A percentile compares a stretch with the other conserved stretches of the same genome.
phyloP scores from a whole-genome alignment of 2,797 vertebrate genomes.

The Typhlichthys eigenmanni region DNA sequence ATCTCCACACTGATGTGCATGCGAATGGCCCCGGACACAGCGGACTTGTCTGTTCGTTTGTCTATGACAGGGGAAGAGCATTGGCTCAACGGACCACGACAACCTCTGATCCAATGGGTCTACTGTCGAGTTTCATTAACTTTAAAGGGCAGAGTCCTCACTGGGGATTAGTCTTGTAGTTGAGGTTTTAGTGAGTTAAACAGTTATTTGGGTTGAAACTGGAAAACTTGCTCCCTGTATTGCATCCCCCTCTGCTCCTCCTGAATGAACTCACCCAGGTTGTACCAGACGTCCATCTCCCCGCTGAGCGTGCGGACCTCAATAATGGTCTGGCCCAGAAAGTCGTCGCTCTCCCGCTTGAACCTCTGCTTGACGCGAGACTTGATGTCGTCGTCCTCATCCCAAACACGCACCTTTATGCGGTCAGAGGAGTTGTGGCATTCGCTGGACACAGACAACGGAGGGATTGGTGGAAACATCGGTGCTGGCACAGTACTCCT shows the following conservation, averaged over 20 bases:
- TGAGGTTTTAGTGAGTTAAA: too few relatives aligned
- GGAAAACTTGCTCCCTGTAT: too few relatives aligned
- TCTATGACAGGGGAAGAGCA: conserved; percentile 73
- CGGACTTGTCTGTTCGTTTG: conserved; percentile 95
- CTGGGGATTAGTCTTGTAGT: not conserved
- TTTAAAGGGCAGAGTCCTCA: not conserved
- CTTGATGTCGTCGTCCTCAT: conserved; percentile 96
- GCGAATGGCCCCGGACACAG: conserved; percentile 94
- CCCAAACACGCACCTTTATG: conserved; percentile 97
- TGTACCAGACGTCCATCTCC: conserved; percentile 99
- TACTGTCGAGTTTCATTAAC: not conserved
- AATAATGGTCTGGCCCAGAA: conserved; percentile 96
- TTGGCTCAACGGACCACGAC: too few relatives aligned
- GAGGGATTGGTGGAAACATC: not conserved
- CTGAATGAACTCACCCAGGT: conserved; percentile 82
- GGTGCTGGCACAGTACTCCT: not conserved
- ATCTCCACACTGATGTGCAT: conserved; percentile 98
- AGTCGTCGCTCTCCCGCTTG: conserved; percentile 95
- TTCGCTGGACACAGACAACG: conserved; percentile 77
- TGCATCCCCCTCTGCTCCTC: conserved; percentile 24
- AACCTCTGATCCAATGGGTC: not conserved
- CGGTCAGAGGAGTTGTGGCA: conserved; percentile 98
- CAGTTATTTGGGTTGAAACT: too few relatives aligned
- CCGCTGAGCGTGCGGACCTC: conserved; percentile 95
- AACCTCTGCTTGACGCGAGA: conserved; percentile 95